A percentile compares a stretch with the other conserved stretches of the same genome.
Evolutionary conservation across 2,113 vertebrate genomes (phyloP).

Genomic region (Pachypanchax playfairii): DNA sequence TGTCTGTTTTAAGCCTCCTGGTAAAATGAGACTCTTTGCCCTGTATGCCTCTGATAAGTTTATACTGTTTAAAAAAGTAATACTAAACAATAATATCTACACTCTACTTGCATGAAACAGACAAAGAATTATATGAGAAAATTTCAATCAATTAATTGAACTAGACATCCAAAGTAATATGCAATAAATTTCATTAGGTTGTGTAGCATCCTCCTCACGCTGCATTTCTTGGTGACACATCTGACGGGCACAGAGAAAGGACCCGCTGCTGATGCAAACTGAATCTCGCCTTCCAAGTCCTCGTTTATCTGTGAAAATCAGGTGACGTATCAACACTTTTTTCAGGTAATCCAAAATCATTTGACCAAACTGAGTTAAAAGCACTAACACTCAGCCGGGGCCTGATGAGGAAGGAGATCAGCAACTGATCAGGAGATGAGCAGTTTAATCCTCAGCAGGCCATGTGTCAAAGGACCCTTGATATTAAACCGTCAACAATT

Average conservation of each 20-base stretch:
- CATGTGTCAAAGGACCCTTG: too few relatives aligned
- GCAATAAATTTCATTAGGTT: background rate
- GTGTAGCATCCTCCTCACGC: slow-evolving; percentile 76
- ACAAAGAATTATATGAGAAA: background rate
- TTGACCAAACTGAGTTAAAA: background rate
- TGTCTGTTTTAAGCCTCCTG: too few relatives aligned
- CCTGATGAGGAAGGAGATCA: too few relatives aligned
- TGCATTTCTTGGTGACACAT: slow-evolving; percentile 88
- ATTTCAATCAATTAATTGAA: background rate
- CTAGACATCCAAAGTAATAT: background rate
- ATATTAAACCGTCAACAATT: too few relatives aligned
- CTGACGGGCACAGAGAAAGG: slow-evolving; percentile 85
- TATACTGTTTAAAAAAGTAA: too few relatives aligned
- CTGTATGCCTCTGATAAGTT: too few relatives aligned
- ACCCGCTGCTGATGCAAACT: slow-evolving; percentile 84
- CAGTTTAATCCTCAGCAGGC: too few relatives aligned
- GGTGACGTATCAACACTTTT: slow-evolving; percentile 25
- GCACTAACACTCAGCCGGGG: too few relatives aligned
- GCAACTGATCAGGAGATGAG: too few relatives aligned
- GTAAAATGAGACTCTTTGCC: too few relatives aligned
- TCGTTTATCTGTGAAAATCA: slow-evolving; percentile 82
- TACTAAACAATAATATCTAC: background rate
- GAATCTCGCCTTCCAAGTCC: slow-evolving; percentile 86
- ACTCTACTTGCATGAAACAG: background rate
- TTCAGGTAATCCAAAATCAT: slow-evolving; percentile 4